Evolutionary conservation across 1,140 invertebrate species (phyloP).

Genomic region (Anastrepha obliqua): DNA sequence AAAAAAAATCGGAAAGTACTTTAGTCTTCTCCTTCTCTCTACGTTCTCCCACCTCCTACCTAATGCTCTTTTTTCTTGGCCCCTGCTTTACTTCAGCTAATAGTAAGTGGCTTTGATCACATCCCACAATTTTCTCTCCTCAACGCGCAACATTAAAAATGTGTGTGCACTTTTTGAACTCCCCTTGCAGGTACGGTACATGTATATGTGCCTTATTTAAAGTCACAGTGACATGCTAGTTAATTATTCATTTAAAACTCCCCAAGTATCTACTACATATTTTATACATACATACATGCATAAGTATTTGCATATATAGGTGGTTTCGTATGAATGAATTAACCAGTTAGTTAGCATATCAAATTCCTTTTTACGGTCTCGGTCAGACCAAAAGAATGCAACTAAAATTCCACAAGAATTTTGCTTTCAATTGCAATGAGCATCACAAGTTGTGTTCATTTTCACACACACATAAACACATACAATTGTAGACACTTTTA

Average conservation of each 20-base stretch:
- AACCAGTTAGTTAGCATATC: conserved; percentile 35
- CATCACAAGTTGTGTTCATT: neutral
- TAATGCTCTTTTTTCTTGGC: too few relatives aligned
- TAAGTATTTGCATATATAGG: neutral
- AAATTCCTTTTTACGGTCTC: conserved; percentile 43
- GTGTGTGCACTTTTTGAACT: neutral
- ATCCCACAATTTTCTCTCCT: too few relatives aligned
- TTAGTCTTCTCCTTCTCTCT: too few relatives aligned
- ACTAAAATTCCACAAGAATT: conserved; percentile 43
- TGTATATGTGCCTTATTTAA: neutral
- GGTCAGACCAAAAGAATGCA: conserved; percentile 41
- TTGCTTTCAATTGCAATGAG: conserved; percentile 46
- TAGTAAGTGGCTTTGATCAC: too few relatives aligned
- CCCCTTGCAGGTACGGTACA: neutral
- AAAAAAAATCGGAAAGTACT: too few relatives aligned
- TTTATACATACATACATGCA: neutral
- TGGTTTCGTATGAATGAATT: conserved; percentile 9
- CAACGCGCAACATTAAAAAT: too few relatives aligned
- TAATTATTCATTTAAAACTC: conserved; percentile 33
- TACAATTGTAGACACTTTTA: neutral
- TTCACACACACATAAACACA: neutral
- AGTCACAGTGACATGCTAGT: neutral
- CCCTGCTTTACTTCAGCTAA: too few relatives aligned
- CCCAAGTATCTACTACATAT: neutral
- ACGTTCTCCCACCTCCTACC: too few relatives aligned